A percentile compares a stretch with the other conserved stretches of the same genome.
phyloP scores from a whole-genome alignment of 2,888 invertebrate genomes.

The Metellina segmentata region DNA sequence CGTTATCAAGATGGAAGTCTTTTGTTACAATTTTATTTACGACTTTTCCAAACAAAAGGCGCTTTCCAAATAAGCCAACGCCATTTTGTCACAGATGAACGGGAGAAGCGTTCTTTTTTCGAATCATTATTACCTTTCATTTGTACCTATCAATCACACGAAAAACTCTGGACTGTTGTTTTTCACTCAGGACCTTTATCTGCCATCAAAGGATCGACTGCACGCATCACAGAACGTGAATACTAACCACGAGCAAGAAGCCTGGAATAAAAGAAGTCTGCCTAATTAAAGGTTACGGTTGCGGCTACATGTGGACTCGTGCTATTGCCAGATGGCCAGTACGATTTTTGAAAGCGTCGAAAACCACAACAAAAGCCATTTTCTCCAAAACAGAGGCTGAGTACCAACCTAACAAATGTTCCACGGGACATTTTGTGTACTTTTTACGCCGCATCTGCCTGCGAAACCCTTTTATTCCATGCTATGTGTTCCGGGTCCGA shows the following conservation, averaged over 20 bases:
- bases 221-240: slow-evolving; percentile 42
- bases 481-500: not conserved
- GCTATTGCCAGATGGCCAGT: slow-evolving; percentile 27
- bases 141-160: slow-evolving; percentile 15
- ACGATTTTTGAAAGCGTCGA: not conserved
- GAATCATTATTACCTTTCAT: slow-evolving; percentile 18
- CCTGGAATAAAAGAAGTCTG: not conserved
- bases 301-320: slow-evolving; percentile 12
- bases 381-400: too few relatives aligned
- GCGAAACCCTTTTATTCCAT: slow-evolving; percentile 4
- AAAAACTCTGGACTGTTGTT: not conserved
- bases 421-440: not conserved
- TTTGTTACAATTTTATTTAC: slow-evolving; percentile 15
- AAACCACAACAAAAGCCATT: slow-evolving; percentile 22
- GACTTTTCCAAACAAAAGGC: slow-evolving; percentile 7
- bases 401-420: not conserved
- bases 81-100: slow-evolving; percentile 9
- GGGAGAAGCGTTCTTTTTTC: not conserved
- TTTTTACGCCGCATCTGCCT: slow-evolving; percentile 6
- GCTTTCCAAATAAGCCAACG: not conserved
- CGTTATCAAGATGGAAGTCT: not conserved
- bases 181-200: slow-evolving; percentile 5
- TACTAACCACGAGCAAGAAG: slow-evolving; percentile 29
- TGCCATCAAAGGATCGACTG: not conserved
- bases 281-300: slow-evolving; percentile 47